Base-by-base conservation (phyloP, 2,888 invertebrate genomes). In the Tetheella fluctuosa region DNA sequence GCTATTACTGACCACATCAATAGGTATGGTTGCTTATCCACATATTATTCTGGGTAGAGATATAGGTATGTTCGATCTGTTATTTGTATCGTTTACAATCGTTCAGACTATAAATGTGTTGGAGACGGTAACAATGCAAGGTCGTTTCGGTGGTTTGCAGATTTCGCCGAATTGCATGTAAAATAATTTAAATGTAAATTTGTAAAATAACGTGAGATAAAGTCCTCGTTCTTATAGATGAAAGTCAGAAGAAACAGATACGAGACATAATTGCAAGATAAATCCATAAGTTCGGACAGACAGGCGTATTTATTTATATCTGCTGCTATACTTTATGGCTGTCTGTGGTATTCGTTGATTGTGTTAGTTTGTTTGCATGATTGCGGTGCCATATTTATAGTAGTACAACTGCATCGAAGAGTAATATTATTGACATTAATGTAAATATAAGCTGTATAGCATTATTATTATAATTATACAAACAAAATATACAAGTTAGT, bases 271-370 rank as follows among this genome's bases (percentile, higher is more conserved):
- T 84, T 79, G 76, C 73, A 71, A 83, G 81, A 86, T 85, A 84
- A 83, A 83, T 84, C 77, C 76, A 73, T 71, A 74, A 80, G 78
- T 84, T 80, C 80, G 71, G 70, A 71, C 74, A 74, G 81, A 79
- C 81, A 76, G n/a, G 79, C 64, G 73, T 67, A 74, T 81, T 82
- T 88, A 88, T 89, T 88, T 88, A 86, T 88, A 86, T 83, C 84
- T 65, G 75, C 64, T 71, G 78, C 77, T 79, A 76, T 83, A 81
- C 72, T 83, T 82, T 80, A 82, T 76, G 77, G 79, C 66, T 70
- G 84, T 77, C 84, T 83, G 83, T 77, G 88, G 88, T 80, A 85
- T 87, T 84, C 80, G 80, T 73, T 78, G 84, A 84, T 85, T 85
- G 83, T 86, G 75, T 81, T 86, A 74, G 83, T 88, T 79, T 85